A percentile compares a stretch with the other conserved stretches of the same genome.
Conservation (phyloP, 2,888 invertebrate genomes). For the Aspidiotus destructor region DNA sequence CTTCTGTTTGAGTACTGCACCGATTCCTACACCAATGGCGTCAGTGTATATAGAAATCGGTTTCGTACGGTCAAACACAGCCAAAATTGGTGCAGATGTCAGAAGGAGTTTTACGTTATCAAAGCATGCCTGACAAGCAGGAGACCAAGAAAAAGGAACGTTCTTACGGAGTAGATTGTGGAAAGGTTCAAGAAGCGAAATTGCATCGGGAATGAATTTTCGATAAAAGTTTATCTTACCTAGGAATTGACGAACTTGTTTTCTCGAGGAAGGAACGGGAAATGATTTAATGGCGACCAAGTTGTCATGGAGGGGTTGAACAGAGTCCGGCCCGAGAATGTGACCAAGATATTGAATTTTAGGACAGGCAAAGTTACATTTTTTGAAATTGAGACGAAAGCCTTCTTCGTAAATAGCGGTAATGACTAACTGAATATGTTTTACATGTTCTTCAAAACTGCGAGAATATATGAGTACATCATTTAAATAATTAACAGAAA, state of each 20-base stretch:
- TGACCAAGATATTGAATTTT: neutral
- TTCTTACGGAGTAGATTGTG: constrained; percentile 34
- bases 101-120: constrained; percentile 26
- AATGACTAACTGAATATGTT: neutral
- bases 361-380: neutral
- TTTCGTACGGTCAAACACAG: constrained; percentile 35
- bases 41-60: constrained; percentile 36
- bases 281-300: neutral
- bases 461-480: constrained; percentile 3
- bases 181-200: constrained; percentile 13
- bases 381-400: constrained; percentile 1
- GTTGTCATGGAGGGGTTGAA: neutral
- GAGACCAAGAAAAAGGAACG: constrained; percentile 34
- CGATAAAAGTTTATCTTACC: constrained; percentile 33
- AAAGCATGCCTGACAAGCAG: constrained; percentile 35
- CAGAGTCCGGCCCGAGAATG: neutral
- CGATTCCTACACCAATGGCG: constrained; percentile 36
- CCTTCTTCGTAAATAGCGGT: neutral
- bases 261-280: neutral
- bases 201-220: constrained; percentile 26
- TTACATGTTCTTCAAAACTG: neutral
- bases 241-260: constrained; percentile 13
- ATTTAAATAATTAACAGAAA: neutral
- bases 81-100: constrained; percentile 34
- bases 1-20: constrained; percentile 37